A percentile compares a stretch with the other conserved stretches of the same genome.
These are phyloP conservation scores for Synergus gifuensis DNA, from an alignment of 2,888 invertebrate genomes.

Conservation along the genomic window DNA sequence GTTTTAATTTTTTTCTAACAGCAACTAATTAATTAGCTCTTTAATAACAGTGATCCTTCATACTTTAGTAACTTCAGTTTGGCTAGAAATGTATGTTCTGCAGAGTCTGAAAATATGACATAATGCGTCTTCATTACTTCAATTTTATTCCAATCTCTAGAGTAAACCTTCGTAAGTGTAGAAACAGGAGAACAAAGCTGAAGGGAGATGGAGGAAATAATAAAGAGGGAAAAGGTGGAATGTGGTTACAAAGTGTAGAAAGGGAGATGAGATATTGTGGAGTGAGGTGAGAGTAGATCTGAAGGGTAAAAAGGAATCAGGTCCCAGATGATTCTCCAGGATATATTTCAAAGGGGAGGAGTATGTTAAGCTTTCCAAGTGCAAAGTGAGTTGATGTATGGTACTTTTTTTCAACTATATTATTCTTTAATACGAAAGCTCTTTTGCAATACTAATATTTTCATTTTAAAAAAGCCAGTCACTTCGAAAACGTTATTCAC, in stretches of 20 bases:
- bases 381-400: slow-evolving; percentile 30
- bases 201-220: not conserved
- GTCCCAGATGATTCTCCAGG: slow-evolving; percentile 33
- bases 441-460: not conserved
- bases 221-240: slow-evolving; percentile 16
- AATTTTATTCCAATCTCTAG: slow-evolving; percentile 25
- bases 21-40: not conserved
- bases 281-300: slow-evolving; percentile 32
- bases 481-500: not conserved
- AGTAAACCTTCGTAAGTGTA: not conserved
- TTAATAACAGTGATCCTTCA: not conserved
- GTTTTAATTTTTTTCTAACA: no score
- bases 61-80: not conserved
- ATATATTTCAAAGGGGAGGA: slow-evolving; percentile 24
- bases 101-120: slow-evolving; percentile 9
- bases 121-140: slow-evolving; percentile 31
- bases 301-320: slow-evolving; percentile 34
- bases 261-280: slow-evolving; percentile 28
- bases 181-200: slow-evolving; percentile 11
- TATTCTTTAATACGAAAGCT: slow-evolving; percentile 15
- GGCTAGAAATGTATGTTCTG: not conserved
- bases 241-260: slow-evolving; percentile 36
- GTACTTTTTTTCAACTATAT: slow-evolving; percentile 8
- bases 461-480: not conserved
- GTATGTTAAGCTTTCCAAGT: slow-evolving; percentile 32